Conservation (phyloP, 2,797 vertebrate species). For the Arnoldichthys spilopterus region DNA sequence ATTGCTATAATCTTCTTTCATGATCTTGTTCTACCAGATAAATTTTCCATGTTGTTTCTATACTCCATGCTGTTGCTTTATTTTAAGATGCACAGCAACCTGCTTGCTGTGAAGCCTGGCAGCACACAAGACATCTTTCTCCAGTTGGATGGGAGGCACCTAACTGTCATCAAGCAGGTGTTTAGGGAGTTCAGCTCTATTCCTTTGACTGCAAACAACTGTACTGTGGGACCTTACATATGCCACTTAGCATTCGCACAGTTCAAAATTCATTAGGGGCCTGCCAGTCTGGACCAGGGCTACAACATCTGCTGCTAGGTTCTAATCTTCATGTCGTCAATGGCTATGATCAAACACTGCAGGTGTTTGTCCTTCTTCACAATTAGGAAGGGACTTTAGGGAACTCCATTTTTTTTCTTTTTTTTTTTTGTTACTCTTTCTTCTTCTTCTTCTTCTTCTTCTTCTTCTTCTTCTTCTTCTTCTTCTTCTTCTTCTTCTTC, state of each 20-base stretch:
- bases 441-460: neutral
- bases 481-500: neutral
- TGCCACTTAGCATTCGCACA: constrained; percentile 82
- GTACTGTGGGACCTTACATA: constrained; percentile 79
- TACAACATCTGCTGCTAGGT: constrained; percentile 80
- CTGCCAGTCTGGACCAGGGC: constrained; percentile 73
- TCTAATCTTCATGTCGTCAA: constrained; percentile 79
- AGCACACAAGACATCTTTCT: constrained; percentile 60
- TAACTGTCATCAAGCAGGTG: constrained; percentile 76
- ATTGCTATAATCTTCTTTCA: constrained; percentile 40
- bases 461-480: neutral
- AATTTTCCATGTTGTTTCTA: constrained; percentile 51
- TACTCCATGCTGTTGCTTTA: constrained; percentile 48
- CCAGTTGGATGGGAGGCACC: constrained; percentile 65
- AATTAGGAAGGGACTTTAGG: constrained; percentile 39
- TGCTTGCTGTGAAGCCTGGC: constrained; percentile 55
- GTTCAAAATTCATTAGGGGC: constrained; percentile 80
- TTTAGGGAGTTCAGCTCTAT: constrained; percentile 71
- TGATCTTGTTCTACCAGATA: constrained; percentile 43
- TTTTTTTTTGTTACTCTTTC: neutral
- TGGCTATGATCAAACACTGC: constrained; percentile 79
- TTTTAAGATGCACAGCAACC: constrained; percentile 58
- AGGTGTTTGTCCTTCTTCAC: constrained; percentile 70
- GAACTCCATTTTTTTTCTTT: neutral
- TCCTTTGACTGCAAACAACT: constrained; percentile 69